These are phyloP conservation scores for Hyles vespertilio DNA, from an alignment of 1,140 invertebrate species.

Conservation along the genomic window DNA sequence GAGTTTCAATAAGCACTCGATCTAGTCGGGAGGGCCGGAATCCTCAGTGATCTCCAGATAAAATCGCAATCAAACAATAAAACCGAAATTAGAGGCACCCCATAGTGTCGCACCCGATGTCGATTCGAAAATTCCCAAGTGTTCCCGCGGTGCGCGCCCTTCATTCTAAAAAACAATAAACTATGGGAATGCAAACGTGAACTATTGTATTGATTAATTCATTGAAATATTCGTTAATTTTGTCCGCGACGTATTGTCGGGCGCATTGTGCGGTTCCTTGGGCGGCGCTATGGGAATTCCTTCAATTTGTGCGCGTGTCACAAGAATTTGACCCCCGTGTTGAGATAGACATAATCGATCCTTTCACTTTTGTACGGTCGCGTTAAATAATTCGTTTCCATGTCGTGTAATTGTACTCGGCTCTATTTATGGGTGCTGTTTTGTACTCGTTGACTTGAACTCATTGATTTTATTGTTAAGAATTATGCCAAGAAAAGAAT, in stretches of 20 bases:
- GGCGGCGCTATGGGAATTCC: constrained; percentile 63
- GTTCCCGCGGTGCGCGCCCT: constrained; percentile 36
- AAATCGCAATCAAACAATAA: constrained; percentile 54
- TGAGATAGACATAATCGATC: constrained; percentile 43
- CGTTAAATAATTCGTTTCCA: constrained; percentile 48
- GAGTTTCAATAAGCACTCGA: constrained; percentile 45
- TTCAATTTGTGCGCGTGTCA: constrained; percentile 68
- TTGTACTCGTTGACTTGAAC: background rate
- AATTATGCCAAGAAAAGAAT: background rate
- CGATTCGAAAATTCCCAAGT: constrained; percentile 42
- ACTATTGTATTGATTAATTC: constrained; percentile 71
- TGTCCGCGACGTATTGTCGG: constrained; percentile 37
- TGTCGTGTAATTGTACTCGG: constrained; percentile 45
- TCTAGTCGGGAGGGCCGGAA: constrained; percentile 39
- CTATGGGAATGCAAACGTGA: constrained; percentile 63
- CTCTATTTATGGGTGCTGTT: constrained; percentile 2
- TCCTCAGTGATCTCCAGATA: constrained; percentile 59
- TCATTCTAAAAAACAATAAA: constrained; percentile 58
- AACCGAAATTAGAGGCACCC: constrained; percentile 57
- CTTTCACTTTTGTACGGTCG: constrained; percentile 35
- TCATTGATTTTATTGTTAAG: background rate
- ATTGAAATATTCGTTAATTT: constrained; percentile 59
- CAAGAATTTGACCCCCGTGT: constrained; percentile 49
- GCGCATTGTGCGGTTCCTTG: constrained; percentile 47
- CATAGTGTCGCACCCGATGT: constrained; percentile 45